Evolutionary conservation across 2,797 vertebrate species (phyloP).

Genomic region (Masticophis lateralis): DNA sequence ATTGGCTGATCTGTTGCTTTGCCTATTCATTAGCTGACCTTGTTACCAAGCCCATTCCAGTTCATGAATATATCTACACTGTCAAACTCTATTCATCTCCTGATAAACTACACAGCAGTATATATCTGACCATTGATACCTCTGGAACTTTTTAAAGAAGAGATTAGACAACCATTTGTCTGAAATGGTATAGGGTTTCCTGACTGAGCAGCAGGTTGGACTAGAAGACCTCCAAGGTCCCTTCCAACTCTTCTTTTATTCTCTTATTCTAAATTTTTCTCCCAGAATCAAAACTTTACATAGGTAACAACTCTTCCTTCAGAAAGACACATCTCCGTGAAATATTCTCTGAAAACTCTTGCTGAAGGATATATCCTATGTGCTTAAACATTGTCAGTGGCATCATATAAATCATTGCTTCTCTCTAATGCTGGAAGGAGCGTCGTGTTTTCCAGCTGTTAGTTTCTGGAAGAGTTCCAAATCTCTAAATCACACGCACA

Average conservation of each 20-base stretch:
- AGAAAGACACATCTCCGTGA: neutral
- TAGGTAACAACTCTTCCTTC: neutral
- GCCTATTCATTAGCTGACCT: no score
- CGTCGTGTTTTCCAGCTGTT: neutral
- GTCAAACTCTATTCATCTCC: neutral
- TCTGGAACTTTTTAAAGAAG: neutral
- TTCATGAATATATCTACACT: no score
- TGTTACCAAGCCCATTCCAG: no score
- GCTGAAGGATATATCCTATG: neutral
- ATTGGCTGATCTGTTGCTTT: no score
- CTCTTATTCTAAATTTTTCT: neutral
- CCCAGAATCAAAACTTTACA: neutral
- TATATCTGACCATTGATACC: neutral
- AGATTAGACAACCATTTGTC: neutral
- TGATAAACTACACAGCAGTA: neutral
- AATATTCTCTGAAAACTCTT: neutral
- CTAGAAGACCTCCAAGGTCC: no score
- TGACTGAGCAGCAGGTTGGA: no score
- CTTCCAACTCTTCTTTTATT: neutral
- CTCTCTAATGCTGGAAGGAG: neutral
- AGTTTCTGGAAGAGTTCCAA: neutral
- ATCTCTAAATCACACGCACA: neutral
- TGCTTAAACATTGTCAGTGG: neutral
- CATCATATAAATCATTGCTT: neutral
- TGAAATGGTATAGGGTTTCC: no score